Conservation (phyloP, 1,140 invertebrate species). For the Leptinotarsa defecta region DNA sequence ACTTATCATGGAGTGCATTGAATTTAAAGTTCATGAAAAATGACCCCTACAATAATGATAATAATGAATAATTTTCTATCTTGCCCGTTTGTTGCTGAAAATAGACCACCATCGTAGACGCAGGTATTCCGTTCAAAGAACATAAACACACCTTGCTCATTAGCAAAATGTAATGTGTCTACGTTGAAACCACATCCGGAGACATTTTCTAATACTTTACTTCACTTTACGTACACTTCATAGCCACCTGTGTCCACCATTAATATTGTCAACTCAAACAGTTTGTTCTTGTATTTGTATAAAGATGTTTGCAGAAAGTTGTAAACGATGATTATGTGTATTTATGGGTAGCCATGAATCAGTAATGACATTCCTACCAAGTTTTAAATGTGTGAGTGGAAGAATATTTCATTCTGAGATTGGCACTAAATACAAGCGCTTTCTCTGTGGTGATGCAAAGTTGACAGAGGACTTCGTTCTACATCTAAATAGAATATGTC, state of each 20-base stretch:
- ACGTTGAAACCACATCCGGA: background rate
- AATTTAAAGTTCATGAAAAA: too few species aligned
- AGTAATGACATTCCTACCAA: background rate
- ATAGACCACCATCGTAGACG: too few species aligned
- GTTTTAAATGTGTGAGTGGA: background rate
- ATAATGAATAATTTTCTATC: too few species aligned
- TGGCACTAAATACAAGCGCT: too few species aligned
- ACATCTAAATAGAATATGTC: too few species aligned
- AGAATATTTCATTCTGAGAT: background rate
- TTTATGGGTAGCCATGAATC: background rate
- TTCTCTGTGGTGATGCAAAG: too few species aligned
- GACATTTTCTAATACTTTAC: constrained; percentile 9
- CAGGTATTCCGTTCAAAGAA: background rate
- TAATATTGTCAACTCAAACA: background rate
- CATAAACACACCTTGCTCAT: background rate
- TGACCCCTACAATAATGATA: too few species aligned
- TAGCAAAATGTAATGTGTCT: background rate
- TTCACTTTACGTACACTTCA: background rate
- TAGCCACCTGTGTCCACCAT: background rate
- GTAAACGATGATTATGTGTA: background rate
- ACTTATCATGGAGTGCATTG: too few species aligned
- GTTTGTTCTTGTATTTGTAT: background rate
- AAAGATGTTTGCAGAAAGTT: constrained; percentile 8
- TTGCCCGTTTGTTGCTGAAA: too few species aligned
- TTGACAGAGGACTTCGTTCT: too few species aligned